Evolutionary conservation across 2,797 vertebrate species (phyloP).

Genomic region (Anas flavirostris): DNA sequence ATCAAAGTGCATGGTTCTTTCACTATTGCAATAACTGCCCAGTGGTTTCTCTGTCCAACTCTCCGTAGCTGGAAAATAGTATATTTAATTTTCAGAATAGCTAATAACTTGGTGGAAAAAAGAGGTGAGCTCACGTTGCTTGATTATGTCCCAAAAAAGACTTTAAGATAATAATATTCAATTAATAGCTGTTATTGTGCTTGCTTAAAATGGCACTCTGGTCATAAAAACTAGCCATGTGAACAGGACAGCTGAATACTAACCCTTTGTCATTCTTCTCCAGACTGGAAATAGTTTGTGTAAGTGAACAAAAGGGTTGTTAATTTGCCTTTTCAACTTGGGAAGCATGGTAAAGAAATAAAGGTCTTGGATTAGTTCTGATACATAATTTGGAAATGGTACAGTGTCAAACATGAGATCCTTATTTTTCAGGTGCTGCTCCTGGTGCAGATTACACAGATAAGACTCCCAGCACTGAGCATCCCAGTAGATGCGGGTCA

Average conservation of each 20-base stretch:
- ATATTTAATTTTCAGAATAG: not conserved
- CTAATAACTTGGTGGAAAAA: not conserved
- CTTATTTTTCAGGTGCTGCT: not conserved
- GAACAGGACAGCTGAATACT: slow-evolving; percentile 51
- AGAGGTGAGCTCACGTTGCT: not conserved
- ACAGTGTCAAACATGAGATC: not conserved
- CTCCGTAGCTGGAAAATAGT: not conserved
- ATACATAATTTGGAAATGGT: not conserved
- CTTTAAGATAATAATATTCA: not conserved
- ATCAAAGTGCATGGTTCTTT: not conserved
- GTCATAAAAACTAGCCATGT: slow-evolving; percentile 47
- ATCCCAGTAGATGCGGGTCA: not conserved
- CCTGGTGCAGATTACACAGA: not conserved
- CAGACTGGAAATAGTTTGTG: slow-evolving; percentile 70
- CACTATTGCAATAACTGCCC: not conserved
- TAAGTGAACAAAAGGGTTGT: slow-evolving; percentile 67
- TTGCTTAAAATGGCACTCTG: slow-evolving; percentile 12
- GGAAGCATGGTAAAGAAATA: slow-evolving; percentile 29
- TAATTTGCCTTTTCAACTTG: slow-evolving; percentile 58
- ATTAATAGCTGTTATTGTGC: slow-evolving; percentile 8
- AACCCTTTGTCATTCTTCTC: slow-evolving; percentile 62
- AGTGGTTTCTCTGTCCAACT: accelerated
- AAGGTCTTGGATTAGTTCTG: not conserved
- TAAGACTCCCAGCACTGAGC: not conserved
- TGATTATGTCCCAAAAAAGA: not conserved